Base-by-base conservation (phyloP, 2,113 vertebrate species). In the Etia nguti region DNA sequence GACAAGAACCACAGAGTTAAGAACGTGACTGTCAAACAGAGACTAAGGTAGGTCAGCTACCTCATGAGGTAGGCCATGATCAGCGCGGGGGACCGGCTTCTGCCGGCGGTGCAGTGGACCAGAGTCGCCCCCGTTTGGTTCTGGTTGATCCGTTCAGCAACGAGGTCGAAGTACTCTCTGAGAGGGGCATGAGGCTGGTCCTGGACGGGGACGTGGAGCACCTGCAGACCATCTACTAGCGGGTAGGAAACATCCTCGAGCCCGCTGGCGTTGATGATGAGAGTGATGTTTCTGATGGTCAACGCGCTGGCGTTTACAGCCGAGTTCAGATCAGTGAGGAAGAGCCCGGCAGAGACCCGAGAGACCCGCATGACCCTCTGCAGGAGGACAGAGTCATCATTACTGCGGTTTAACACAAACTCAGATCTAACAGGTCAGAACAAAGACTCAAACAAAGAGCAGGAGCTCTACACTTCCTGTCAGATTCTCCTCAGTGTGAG, bases 51-150 rank as follows among this genome's bases (percentile, higher is more conserved):
- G n/a, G n/a, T n/a, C n/a, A n/a, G 6, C 41, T 90, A 95, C 85
- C 96, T 96, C 96, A 97, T 96, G 41, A 98, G 96, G 89, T 91
- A 96, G 68, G 95, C 96, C 22, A 97, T 94, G 92, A 96, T 91
- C 26, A 97, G 80, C 1, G 95, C 29, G 0, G 96, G 94, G 0
- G 97, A 97, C 4, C 97, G 93, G 90, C 97, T 97, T 86, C 96
- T 77, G 0, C 96, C 95, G 0, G 97, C 97, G 0, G 54, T 86
- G 0, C 97, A 97, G 88, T 96, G 97, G n/a, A 98, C 94, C 89
- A 97, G 92, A 0, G 94, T 96, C 10, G 62, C 68, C 4, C 96
- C 96, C 1, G 90, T 79, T 1, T 4, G 84, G 87, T 96, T 59
- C 0, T 90, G 20, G 4, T 93, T 88, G 90, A 97, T 97, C 77